phyloP scores from a whole-genome alignment of 1,140 invertebrate species.

The Microvelia longipes region DNA sequence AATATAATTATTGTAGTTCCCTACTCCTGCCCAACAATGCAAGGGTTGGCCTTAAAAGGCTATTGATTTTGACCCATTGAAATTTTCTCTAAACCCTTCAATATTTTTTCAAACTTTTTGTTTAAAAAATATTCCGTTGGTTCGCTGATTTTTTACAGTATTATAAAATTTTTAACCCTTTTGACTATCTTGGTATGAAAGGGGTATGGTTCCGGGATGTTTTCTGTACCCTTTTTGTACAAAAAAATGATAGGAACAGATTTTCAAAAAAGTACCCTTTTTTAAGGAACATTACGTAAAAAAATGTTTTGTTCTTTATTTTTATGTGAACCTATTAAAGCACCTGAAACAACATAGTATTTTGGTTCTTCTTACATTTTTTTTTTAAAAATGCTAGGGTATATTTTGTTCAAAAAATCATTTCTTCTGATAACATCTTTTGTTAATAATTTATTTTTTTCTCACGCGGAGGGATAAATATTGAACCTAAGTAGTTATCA shows the following conservation, averaged over 20 bases:
- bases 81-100: too few relatives aligned
- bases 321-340: constrained; percentile 4
- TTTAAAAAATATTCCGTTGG: too few relatives aligned
- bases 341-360: constrained; percentile 10
- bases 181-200: not conserved
- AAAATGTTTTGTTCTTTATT: constrained; percentile 1
- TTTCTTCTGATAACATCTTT: too few relatives aligned
- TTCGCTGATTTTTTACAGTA: too few relatives aligned
- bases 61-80: not conserved
- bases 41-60: not conserved
- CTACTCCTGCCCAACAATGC: not conserved
- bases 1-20: too few relatives aligned
- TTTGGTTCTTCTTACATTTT: too few relatives aligned
- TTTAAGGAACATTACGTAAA: not conserved
- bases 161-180: not conserved
- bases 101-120: too few relatives aligned
- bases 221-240: not conserved
- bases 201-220: not conserved
- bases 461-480: too few relatives aligned
- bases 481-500: too few relatives aligned
- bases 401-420: too few relatives aligned
- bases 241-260: not conserved
- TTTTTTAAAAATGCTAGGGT: too few relatives aligned
- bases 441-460: too few relatives aligned
- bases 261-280: not conserved